phyloP scores from a whole-genome alignment of 1,140 invertebrate species.

The Caenorhabditis latens region DNA sequence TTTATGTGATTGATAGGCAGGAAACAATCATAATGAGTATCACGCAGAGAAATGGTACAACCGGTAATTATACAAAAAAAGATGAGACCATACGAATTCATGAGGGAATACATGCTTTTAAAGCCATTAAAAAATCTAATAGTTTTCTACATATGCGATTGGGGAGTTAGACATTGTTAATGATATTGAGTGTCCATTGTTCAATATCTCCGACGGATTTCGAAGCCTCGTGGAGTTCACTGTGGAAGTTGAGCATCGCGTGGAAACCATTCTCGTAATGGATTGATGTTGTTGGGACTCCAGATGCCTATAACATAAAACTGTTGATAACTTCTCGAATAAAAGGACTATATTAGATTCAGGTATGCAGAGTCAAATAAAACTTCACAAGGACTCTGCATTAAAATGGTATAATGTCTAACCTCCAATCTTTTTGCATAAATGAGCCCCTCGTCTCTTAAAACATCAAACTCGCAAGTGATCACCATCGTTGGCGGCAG shows the following conservation, averaged over 20 bases:
- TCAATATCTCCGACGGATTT: constrained; percentile 19
- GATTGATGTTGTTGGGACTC: not conserved
- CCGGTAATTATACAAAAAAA: too few relatives aligned
- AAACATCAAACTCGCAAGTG: constrained; percentile 65
- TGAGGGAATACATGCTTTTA: not conserved
- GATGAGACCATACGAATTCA: too few relatives aligned
- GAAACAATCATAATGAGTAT: too few relatives aligned
- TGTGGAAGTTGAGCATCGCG: constrained; percentile 27
- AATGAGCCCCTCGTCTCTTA: constrained; percentile 64
- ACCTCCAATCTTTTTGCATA: constrained; percentile 57
- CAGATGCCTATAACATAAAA: not conserved
- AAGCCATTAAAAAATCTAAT: not conserved
- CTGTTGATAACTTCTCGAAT: too few relatives aligned
- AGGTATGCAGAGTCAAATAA: too few relatives aligned
- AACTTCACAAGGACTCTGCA: too few relatives aligned
- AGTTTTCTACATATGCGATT: not conserved
- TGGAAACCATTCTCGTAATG: constrained; percentile 35
- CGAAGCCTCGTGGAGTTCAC: not conserved
- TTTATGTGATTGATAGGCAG: too few relatives aligned
- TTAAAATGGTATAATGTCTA: not conserved
- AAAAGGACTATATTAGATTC: too few relatives aligned
- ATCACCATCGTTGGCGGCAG: constrained; percentile 63
- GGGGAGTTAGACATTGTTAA: not conserved
- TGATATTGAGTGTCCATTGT: constrained; percentile 12
- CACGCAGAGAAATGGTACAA: too few relatives aligned